Evolutionary conservation across 2,888 invertebrate species (phyloP), one percentile per base, ranked within the genome.

Genomic region (Amorpha juglandis): DNA sequence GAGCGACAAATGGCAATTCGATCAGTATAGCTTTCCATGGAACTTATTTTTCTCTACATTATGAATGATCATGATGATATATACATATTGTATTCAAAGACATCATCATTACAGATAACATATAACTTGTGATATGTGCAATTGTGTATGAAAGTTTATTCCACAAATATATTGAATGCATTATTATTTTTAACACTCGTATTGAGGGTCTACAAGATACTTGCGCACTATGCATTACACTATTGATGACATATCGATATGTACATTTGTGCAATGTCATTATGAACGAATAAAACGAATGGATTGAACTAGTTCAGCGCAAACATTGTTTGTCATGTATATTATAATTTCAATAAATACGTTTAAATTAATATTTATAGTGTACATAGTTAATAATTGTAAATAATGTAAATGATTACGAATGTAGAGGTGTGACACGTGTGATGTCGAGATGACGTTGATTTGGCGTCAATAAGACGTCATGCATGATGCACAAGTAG

Each of bases 381-480:
- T 58, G 58, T 58, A 58, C 16, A 58, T 58, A 58, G 1, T 58
- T 11, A 35, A 4, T 58, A 16, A 35, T n/a, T 58, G 58, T 58
- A 58, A 38, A 58, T 58, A 58, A 42, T 58, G 58, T 58, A 58
- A 58, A 58, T 42, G 16, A 55, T 11, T 38, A 27, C 27, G 1
- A 27, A 27, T 27, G 27, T 27, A 27, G 33, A 38, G 1, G 42
- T 11, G 11, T 16, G 11, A 0, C 12, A 12, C 27, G 27, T 3
- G 27, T 52, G 52, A 52, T 12, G 52, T 52, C 14, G 27, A 27
- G 21, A 9, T 51, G 51, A 21, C 51, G 27, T 58, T 19, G 16
- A 3, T 19, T 9, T 48, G 48, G 16, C 48, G 48, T 48, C 9
- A 7, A 8, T 7, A 38, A 19, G 16, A 50, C 50, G 50, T 50